A percentile compares a stretch with the other conserved stretches of the same genome.
phyloP scores from a whole-genome alignment of 2,113 vertebrate species.

The Gorsachius goisagi region DNA sequence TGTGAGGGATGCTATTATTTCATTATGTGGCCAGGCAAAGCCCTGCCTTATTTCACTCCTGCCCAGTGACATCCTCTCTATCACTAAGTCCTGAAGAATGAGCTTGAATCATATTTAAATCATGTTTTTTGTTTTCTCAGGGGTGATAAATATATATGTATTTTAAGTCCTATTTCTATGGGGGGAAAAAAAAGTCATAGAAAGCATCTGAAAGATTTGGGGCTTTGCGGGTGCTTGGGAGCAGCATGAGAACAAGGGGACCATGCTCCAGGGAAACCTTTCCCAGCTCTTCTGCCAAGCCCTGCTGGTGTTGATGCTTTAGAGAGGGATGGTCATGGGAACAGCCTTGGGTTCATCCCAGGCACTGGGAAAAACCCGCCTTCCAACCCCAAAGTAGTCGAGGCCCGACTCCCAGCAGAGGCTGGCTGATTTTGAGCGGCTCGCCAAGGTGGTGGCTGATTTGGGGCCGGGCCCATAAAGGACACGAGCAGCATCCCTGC shows the following conservation, averaged over 20 bases:
- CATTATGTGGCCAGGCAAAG: background rate
- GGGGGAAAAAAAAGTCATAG: background rate
- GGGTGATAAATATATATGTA: background rate
- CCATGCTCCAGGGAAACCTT: background rate
- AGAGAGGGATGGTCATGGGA: slow-evolving; percentile 34
- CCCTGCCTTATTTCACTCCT: background rate
- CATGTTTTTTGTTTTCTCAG: background rate
- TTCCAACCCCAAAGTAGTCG: background rate
- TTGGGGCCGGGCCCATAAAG: fast-evolving
- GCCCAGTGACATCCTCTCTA: background rate
- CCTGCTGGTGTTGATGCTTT: background rate
- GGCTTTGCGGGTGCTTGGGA: background rate
- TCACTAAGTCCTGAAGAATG: background rate
- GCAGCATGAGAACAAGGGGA: background rate
- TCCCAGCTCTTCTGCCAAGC: background rate
- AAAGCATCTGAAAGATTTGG: background rate
- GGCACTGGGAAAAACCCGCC: slow-evolving; percentile 23
- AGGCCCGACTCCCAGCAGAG: background rate
- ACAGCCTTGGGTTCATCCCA: background rate
- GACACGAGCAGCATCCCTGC: background rate
- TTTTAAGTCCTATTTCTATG: background rate
- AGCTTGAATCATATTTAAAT: background rate
- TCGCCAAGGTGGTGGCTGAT: background rate
- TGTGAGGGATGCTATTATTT: background rate
- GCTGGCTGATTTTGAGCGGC: background rate